phyloP scores from a whole-genome alignment of 1,140 invertebrate genomes.

The Calephelis nemesis region DNA sequence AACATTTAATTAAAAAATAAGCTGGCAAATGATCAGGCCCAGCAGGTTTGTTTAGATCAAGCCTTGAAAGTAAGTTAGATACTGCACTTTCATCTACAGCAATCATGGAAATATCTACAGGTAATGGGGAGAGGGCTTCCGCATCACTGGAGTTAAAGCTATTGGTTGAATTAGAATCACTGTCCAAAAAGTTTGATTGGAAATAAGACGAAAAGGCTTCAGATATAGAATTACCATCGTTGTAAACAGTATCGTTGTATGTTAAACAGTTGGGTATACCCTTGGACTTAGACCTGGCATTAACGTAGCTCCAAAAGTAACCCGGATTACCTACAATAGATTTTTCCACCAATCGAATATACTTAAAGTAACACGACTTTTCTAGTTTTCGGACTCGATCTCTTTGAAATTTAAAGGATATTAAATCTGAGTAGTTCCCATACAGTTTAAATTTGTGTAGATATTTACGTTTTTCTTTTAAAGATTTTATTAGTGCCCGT shows the following conservation, averaged over 20 bases:
- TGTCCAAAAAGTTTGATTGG: too few species aligned
- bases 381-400: background rate
- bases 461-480: slow-evolving; percentile 1
- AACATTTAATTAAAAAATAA: too few species aligned
- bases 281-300: background rate
- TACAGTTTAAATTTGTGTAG: background rate
- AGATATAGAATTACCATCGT: background rate
- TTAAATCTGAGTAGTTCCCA: background rate
- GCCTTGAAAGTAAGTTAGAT: too few species aligned
- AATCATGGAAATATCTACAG: too few species aligned
- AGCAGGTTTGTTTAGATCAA: too few species aligned
- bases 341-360: background rate
- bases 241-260: background rate
- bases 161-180: too few species aligned
- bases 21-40: too few species aligned
- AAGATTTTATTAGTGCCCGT: background rate
- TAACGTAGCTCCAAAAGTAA: background rate
- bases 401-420: background rate
- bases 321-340: background rate
- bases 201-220: background rate
- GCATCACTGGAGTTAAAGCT: too few species aligned
- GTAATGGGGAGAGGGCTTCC: too few species aligned
- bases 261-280: background rate
- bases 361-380: background rate
- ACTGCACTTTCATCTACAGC: too few species aligned